Evolutionary conservation across 2,888 invertebrate genomes (phyloP).

Genomic region (Euspilapteryx auroguttella): DNA sequence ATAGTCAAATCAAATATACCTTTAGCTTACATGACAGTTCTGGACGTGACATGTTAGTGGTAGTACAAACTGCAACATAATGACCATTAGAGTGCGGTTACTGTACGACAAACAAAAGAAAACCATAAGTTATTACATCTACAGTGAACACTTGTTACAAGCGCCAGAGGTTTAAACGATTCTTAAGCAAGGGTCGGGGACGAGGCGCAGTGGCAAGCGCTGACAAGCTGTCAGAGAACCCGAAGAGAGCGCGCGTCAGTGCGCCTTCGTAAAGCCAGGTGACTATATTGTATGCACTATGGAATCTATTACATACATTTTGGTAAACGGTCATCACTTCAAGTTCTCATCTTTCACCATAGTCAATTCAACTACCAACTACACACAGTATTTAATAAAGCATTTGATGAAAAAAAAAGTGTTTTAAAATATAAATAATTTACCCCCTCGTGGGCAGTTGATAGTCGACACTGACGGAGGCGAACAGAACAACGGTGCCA

Average conservation of each 20-base stretch:
- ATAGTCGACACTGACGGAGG: slow-evolving; percentile 48
- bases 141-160: slow-evolving; percentile 52
- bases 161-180: slow-evolving; percentile 45
- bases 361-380: slow-evolving; percentile 54
- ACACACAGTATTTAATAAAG: slow-evolving; percentile 19
- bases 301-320: too few species aligned
- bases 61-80: slow-evolving; percentile 62
- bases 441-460: slow-evolving; percentile 48
- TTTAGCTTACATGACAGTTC: slow-evolving; percentile 62
- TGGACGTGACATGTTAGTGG: slow-evolving; percentile 62
- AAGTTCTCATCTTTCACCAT: slow-evolving; percentile 41
- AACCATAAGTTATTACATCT: slow-evolving; percentile 17
- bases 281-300: too few species aligned
- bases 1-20: slow-evolving; percentile 57
- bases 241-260: slow-evolving; percentile 22
- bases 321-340: slow-evolving; percentile 28
- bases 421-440: slow-evolving; percentile 22
- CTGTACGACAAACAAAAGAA: slow-evolving; percentile 60
- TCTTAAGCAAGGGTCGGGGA: slow-evolving; percentile 52
- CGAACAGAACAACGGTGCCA: slow-evolving; percentile 25
- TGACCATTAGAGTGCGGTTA: slow-evolving; percentile 62
- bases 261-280: too few species aligned
- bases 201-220: slow-evolving; percentile 55
- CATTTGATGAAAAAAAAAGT: slow-evolving; percentile 12
- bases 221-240: slow-evolving; percentile 36